Conservation (phyloP, 2,888 invertebrate genomes). For the Dryocosmus kuriphilus region DNA sequence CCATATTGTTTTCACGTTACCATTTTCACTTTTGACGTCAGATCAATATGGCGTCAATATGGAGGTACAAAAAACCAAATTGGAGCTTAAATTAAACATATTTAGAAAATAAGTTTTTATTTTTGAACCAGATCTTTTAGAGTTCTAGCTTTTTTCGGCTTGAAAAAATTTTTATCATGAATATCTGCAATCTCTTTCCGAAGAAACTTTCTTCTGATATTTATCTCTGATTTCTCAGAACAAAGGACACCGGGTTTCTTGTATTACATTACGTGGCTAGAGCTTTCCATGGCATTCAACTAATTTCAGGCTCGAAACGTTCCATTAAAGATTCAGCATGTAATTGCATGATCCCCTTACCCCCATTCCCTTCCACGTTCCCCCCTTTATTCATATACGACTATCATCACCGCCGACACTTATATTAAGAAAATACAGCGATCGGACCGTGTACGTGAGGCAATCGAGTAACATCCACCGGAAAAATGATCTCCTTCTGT, state of each 20-base stretch:
- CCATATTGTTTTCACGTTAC: too few relatives aligned
- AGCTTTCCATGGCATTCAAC: conserved; percentile 75
- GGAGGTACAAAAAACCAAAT: too few relatives aligned
- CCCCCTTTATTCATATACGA: conserved; percentile 49
- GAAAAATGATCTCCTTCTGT: conserved; percentile 63
- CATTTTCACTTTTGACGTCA: too few relatives aligned
- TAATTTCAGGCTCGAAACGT: conserved; percentile 77
- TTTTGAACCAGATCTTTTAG: too few relatives aligned
- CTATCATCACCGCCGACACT: conserved; percentile 61
- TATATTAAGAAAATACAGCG: conserved; percentile 60
- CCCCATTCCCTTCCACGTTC: conserved; percentile 49
- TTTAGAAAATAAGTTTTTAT: too few relatives aligned
- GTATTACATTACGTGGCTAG: conserved; percentile 72
- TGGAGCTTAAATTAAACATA: too few relatives aligned
- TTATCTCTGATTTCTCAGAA: conserved; percentile 46
- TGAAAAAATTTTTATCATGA: too few relatives aligned
- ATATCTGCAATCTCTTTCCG: too few relatives aligned
- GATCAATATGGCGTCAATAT: too few relatives aligned
- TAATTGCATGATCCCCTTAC: conserved; percentile 73
- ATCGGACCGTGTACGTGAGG: conserved; percentile 62
- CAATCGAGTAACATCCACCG: conserved; percentile 67
- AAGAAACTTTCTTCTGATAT: conserved; percentile 44
- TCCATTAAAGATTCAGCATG: conserved; percentile 78
- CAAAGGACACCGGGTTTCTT: conserved; percentile 54
- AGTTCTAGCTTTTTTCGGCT: too few relatives aligned